Evolutionary conservation across 2,797 vertebrate species (phyloP).

Genomic region (Pseudotriccus pelzelni): DNA sequence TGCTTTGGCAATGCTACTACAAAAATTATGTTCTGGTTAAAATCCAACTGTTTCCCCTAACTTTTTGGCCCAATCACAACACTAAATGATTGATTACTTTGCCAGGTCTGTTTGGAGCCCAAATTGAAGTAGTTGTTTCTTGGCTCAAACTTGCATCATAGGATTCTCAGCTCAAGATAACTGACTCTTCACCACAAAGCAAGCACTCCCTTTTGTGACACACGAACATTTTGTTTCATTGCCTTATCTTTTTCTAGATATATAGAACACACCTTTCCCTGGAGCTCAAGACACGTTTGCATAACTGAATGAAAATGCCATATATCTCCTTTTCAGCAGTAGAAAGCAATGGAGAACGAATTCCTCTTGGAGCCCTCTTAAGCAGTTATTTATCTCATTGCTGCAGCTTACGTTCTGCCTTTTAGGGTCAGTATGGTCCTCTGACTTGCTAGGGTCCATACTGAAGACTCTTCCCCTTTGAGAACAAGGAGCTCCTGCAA

Average conservation of each 20-base stretch:
- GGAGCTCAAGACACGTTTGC: not conserved
- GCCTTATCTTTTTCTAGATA: not conserved
- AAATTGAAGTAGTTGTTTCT: not conserved
- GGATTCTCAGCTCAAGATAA: not conserved
- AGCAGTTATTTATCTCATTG: not conserved
- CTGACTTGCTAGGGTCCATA: not conserved
- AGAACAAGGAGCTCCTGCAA: not conserved
- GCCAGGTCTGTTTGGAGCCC: not conserved
- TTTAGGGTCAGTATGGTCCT: not conserved
- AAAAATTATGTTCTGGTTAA: constrained; percentile 1
- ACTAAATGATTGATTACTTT: not conserved
- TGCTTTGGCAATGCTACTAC: not conserved
- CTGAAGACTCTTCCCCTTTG: not conserved
- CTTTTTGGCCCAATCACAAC: not conserved
- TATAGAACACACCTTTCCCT: not conserved
- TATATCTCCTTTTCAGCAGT: not conserved
- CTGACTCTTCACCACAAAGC: not conserved
- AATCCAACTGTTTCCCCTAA: not conserved
- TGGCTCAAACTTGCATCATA: not conserved
- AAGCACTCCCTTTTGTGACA: not conserved
- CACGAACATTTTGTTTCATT: constrained; percentile 5
- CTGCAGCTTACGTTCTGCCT: not conserved
- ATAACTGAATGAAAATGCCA: not conserved
- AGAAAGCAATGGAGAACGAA: not conserved
- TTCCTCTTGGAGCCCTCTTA: not conserved